Conservation (phyloP, 2,888 invertebrate species). For the Aricia artaxerxes region DNA sequence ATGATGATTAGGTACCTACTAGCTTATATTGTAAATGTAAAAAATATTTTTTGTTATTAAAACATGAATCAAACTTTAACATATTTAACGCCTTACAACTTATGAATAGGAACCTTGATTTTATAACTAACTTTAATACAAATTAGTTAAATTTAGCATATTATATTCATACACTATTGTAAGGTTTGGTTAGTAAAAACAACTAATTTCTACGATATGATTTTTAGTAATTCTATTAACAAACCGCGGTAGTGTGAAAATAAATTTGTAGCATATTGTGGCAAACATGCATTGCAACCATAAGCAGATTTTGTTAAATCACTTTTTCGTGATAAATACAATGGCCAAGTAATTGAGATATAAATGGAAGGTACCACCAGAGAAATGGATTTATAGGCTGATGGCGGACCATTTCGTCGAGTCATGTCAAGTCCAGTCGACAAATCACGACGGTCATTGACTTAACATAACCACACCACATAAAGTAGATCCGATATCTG, state of each 20-base stretch:
- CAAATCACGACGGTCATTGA: too few species aligned
- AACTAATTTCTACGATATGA: neutral
- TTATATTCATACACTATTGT: neutral
- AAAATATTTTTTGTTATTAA: neutral
- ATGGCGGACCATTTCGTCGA: too few species aligned
- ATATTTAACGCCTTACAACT: neutral
- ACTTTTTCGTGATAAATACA: too few species aligned
- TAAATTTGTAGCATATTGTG: too few species aligned
- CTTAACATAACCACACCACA: too few species aligned
- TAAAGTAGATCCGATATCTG: too few species aligned
- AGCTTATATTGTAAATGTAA: neutral
- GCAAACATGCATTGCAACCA: neutral
- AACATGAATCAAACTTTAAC: neutral
- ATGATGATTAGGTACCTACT: neutral
- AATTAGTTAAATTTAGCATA: neutral
- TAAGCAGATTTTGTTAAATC: neutral
- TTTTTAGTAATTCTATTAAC: neutral
- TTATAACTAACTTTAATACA: neutral
- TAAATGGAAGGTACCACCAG: too few species aligned
- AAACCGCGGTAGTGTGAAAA: neutral
- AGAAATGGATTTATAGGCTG: too few species aligned
- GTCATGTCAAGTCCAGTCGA: too few species aligned
- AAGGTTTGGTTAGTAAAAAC: neutral
- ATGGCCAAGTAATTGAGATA: too few species aligned
- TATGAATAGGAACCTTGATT: slow-evolving; percentile 13